Evolutionary conservation across 2,888 invertebrate genomes (phyloP), one percentile per base, ranked within the genome.

Genomic region (Sphaerophoria rueppellii): DNA sequence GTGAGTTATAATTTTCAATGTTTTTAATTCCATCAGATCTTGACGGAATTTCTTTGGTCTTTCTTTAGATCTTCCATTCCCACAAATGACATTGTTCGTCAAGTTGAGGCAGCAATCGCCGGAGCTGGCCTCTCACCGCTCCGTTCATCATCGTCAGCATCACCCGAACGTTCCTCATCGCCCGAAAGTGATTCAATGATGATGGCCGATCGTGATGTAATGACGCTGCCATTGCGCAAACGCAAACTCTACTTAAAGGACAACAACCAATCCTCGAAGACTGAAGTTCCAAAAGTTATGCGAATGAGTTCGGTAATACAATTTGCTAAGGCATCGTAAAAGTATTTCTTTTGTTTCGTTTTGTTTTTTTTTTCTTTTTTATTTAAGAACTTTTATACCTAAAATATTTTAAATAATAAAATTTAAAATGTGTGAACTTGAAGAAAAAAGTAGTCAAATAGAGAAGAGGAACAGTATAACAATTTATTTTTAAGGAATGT

Each of bases 241-340:
- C 94, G 97, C 81, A 96, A 96, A 91, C 94, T 96, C 93, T 96
- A 95, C 90, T 93, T 94, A 91, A 95, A 94, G 78, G 92, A 95
- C 93, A 88, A 95, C 93, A 88, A 95, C 93, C 95, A 79, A 89
- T 89, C 85, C 7, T 37, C 73, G 35, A 78, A 92, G 92, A 69
- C 63, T 32, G 86, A 87, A 48, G 87, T 87, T 74, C 79, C 89
- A 58, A 91, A 91, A 86, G 91, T 91, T 75, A 90, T 92, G 88
- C 91, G 94, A 74, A 92, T 93, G 90, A 95, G 93, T 90, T 96
- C 97, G 4, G 97, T 97, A 63, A 97, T 97, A 90, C 96, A 96
- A 88, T 97, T 96, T 90, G 97, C 97, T 16, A 94, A 95, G 87
- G 95, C 96, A 89, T 93, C 93, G 91, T 92, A 94, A 93, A 63